Percentiles rank a stretch among this genome's conserved stretches.
Conservation (phyloP, 2,113 vertebrate species). For the Sapajus apella region DNA sequence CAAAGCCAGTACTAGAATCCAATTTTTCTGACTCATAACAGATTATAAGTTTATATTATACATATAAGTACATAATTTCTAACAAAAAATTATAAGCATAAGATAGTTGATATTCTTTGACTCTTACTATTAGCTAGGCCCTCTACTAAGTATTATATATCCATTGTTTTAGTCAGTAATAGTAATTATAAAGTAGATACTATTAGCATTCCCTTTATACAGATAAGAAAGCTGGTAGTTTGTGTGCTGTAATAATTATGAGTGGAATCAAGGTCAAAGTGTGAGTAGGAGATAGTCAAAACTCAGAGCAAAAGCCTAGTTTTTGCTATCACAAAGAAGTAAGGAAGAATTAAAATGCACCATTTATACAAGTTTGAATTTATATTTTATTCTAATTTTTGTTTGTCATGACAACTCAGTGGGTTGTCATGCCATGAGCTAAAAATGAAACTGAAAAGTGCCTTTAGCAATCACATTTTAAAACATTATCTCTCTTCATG, state of each 20-base stretch:
- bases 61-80: background rate
- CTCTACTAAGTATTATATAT: background rate
- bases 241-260: background rate
- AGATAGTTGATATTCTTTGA: background rate
- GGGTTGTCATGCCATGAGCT: background rate
- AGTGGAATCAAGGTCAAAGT: background rate
- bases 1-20: background rate
- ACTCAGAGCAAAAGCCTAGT: background rate
- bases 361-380: conserved; percentile 34
- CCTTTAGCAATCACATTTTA: background rate
- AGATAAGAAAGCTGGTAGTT: background rate
- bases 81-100: background rate
- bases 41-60: background rate
- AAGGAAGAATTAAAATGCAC: background rate
- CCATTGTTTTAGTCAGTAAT: background rate
- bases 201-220: background rate
- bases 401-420: conserved; percentile 51
- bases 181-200: background rate
- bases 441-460: conserved; percentile 50
- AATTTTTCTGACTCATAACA: background rate
- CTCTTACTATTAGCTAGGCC: background rate
- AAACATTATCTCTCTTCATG: background rate
- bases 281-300: background rate
- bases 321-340: background rate
- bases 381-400: conserved; percentile 50